Evolutionary conservation across 2,888 invertebrate species (phyloP), one percentile per base, ranked within the genome.

Genomic region (Fabriciana adippe): DNA sequence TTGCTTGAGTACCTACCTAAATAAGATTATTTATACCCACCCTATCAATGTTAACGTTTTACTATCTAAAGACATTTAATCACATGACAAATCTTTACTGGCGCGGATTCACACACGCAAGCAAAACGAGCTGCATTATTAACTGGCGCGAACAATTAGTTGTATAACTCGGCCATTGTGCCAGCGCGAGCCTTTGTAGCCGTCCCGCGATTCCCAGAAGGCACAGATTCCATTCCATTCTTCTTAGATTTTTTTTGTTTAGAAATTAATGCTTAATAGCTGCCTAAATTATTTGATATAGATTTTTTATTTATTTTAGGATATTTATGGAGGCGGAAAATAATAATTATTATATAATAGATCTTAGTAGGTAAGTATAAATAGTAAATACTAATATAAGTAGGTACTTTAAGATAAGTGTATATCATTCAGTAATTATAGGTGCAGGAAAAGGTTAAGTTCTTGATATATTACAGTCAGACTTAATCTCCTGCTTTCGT

Each of bases 81-180:
- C 26, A 59, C 26, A 59, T 48, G 57, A 59, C 57, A 59, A 59
- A 59, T 59, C 57, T 59, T 48, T 15, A 47, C 47, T 59, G 57
- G 57, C 57, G 47, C 45, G 48, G 48, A 54, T 55, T 54, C 66
- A 60, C 66, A 66, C 60, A 55, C 48, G 66, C 83, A 85, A 88
- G 86, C 83, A 86, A 81, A 85, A 81, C 83, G 74, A 78, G 78
- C 79, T 83, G 84, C 82, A 88, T 88, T 88, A 90, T 89, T 88
- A 89, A 84, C 83, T 82, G 83, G 73, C 74, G 77, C 75, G 73
- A 76, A 78, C 78, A 88, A 89, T 89, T 90, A 89, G 86, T 88
- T 89, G 88, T 88, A 85, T 87, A 88, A 87, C 86, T 83, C 82
- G 83, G 83, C 83, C 79, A 85, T 87, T 87, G 88, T 89, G 87